Evolutionary conservation across 2,113 vertebrate species (phyloP).

Genomic region (Chaetura pelagica): DNA sequence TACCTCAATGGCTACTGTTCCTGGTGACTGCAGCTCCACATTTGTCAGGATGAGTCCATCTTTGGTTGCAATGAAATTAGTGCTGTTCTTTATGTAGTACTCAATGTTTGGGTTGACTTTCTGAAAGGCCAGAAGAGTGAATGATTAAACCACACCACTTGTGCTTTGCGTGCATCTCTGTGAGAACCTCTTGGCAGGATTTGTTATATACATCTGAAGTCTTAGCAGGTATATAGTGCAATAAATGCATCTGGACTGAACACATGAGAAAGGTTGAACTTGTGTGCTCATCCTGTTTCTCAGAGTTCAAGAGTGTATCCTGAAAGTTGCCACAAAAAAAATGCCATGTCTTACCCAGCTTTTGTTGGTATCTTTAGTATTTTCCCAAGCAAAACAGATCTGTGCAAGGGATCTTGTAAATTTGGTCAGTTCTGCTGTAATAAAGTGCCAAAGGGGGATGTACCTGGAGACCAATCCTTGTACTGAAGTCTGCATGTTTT

Average conservation of each 20-base stretch:
- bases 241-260: not conserved
- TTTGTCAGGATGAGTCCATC: constrained; percentile 85
- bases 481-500: not conserved
- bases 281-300: not conserved
- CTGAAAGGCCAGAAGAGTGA: constrained; percentile 65
- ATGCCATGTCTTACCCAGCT: not conserved
- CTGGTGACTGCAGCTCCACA: constrained; percentile 59
- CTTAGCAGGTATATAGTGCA: not conserved
- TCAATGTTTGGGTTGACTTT: constrained; percentile 82
- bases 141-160: not conserved
- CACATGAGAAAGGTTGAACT: not conserved
- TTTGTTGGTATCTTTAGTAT: not conserved
- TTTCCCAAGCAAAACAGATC: not conserved
- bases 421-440: not conserved
- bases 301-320: not conserved
- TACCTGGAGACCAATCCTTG: not conserved
- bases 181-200: not conserved
- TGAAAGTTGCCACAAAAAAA: not conserved
- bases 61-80: constrained; percentile 79
- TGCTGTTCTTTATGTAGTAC: constrained; percentile 85
- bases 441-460: not conserved
- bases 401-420: not conserved
- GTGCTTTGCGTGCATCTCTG: not conserved
- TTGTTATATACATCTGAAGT: not conserved
- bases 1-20: constrained; percentile 41